Base-by-base conservation (phyloP, 2,888 invertebrate genomes). In the Chrysomela aeneicollis region DNA sequence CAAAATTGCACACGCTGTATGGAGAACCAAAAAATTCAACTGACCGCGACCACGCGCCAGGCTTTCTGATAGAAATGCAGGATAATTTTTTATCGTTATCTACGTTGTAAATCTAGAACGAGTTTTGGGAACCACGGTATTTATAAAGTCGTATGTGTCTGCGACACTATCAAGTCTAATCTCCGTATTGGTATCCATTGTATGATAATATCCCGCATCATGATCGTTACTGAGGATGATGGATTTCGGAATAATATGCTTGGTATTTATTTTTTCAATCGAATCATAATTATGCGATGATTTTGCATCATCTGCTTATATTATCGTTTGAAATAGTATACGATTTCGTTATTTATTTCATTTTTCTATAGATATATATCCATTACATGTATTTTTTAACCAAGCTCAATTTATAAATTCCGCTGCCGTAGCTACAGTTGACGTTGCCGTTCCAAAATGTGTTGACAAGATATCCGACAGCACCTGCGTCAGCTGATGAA, bases 31-130 rank as follows among this genome's bases (percentile, higher is more conserved):
- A 42, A 15, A n/a, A 42, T 12, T 6, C 8, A 42, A 42, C 15
- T 35, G 26, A 26, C 26, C 26, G 6, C 1, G 3, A 42, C 42
- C 42, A 42, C 42, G 42, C 42, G 42, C 42, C 42, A 35, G 15
- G 12, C 6, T 10, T 35, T 10, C 10, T 10, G 42, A 42, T 42
- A 42, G n/a, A 6, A 42, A 42, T 15, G 42, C 42, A 15, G 42
- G 42, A 42, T 42, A 42, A 42, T 42, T 42, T 42, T 42, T 42
- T 42, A n/a, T 42, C 42, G 42, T 15, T 42, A 42, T 42, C 42
- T 15, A 6, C 2, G 15, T 42, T 42, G 42, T 42, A 42, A 42
- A 42, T 42, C 42, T 3, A 42, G 42, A 42, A 15, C n/a, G 42
- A 8, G 12, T 42, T 42, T 42, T 12, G n/a, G 8, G 42, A 42